Evolutionary conservation across 2,113 vertebrate species (phyloP).

Genomic region (Silurus glanis): DNA sequence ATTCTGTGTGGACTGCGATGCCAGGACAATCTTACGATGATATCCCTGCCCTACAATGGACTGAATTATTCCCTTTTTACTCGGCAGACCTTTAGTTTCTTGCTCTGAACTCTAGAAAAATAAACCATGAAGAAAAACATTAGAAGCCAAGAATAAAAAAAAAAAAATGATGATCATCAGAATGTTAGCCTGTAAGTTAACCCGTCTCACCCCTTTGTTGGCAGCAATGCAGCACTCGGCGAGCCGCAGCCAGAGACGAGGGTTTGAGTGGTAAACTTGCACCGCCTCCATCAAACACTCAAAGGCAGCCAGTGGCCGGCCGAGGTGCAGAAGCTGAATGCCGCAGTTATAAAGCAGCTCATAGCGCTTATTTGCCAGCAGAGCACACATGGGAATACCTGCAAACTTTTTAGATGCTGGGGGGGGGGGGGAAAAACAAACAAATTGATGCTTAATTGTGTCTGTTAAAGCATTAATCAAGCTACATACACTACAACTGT

Average conservation of each 20-base stretch:
- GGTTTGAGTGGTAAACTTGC: conserved; percentile 95
- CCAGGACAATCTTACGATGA: conserved; percentile 95
- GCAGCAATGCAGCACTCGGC: conserved; percentile 97
- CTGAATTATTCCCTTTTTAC: conserved; percentile 98
- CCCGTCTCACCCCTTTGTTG: conserved; percentile 86
- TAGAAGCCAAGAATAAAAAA: not conserved
- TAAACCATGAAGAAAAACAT: not conserved
- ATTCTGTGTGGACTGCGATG: conserved; percentile 93
- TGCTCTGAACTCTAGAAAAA: conserved; percentile 85
- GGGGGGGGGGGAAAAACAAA: conserved; percentile 1
- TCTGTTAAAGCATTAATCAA: not conserved
- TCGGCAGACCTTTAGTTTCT: conserved; percentile 94
- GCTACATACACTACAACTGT: not conserved
- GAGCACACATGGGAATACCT: conserved; percentile 92
- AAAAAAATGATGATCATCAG: too few species aligned
- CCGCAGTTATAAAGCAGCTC: conserved; percentile 97
- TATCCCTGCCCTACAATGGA: conserved; percentile 95
- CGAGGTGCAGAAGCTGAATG: conserved; percentile 93
- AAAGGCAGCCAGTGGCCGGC: conserved; percentile 91
- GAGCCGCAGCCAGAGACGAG: conserved; percentile 92
- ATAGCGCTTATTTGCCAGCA: conserved; percentile 92
- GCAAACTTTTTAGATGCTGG: conserved; percentile 87
- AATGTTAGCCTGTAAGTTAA: not conserved
- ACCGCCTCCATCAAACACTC: conserved; percentile 97
- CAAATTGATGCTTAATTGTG: not conserved